These are phyloP conservation scores for Marmota monax DNA, from an alignment of 2,113 vertebrate species.

Conservation along the genomic window DNA sequence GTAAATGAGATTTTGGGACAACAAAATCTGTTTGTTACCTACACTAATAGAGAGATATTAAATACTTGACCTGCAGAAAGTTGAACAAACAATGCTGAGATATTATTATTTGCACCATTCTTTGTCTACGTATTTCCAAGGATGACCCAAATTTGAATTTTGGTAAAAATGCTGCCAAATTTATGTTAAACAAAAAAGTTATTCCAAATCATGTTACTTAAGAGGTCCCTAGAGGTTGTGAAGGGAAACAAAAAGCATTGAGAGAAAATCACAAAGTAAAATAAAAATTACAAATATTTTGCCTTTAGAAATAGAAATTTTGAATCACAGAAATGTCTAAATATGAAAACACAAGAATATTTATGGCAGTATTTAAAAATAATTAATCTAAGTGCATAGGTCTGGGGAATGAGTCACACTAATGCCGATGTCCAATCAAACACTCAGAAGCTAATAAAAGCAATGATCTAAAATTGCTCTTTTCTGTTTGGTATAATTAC, in stretches of 20 bases:
- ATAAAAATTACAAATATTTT: background rate
- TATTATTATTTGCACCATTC: too few species aligned
- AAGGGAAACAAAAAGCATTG: background rate
- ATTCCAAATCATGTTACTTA: background rate
- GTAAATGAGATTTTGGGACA: background rate
- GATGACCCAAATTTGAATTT: background rate
- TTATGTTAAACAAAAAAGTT: background rate
- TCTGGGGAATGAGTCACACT: background rate
- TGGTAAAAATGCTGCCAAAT: background rate
- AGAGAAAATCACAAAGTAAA: background rate
- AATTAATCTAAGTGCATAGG: background rate
- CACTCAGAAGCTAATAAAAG: background rate
- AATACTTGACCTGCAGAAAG: background rate
- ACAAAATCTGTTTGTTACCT: background rate
- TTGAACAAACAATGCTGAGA: accelerated
- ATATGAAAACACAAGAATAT: background rate
- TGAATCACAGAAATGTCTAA: background rate
- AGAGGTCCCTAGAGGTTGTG: background rate
- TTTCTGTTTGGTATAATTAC: background rate
- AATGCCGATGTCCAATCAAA: accelerated
- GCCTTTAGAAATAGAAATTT: background rate
- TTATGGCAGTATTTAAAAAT: background rate
- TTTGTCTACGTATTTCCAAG: background rate
- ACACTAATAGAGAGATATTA: background rate
- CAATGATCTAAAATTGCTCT: background rate